Evolutionary conservation across 2,113 vertebrate genomes (phyloP).

Genomic region (Nyctibius bracteatus): DNA sequence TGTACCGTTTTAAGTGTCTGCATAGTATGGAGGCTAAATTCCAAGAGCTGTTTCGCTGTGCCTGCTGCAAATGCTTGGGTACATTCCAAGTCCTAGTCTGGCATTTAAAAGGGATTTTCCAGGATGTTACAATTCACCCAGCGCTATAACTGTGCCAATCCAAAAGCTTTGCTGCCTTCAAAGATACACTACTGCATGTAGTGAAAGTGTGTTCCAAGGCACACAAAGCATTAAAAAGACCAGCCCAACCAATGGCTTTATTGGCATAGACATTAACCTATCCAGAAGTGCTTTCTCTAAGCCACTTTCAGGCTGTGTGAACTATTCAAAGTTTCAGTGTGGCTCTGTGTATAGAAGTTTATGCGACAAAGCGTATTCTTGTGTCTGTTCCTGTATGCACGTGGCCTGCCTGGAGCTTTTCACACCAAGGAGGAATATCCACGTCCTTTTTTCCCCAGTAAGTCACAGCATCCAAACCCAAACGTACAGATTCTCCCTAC

Average conservation of each 20-base stretch:
- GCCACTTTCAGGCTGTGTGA: background rate
- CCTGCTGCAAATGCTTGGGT: slow-evolving; percentile 46
- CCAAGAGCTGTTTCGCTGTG: slow-evolving; percentile 50
- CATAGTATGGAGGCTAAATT: background rate
- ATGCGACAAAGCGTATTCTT: background rate
- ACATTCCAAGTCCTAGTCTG: slow-evolving; percentile 43
- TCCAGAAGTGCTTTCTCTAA: background rate
- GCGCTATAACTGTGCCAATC: slow-evolving; percentile 23
- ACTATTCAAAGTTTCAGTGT: background rate
- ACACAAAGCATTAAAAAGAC: background rate
- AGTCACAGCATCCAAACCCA: background rate
- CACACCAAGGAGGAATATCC: background rate
- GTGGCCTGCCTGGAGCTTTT: background rate
- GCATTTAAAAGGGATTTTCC: slow-evolving; percentile 64
- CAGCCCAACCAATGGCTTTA: background rate
- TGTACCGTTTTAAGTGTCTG: background rate
- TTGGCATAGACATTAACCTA: background rate
- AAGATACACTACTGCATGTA: background rate
- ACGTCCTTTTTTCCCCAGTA: background rate
- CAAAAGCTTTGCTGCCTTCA: slow-evolving; percentile 41
- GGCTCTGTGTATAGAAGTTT: background rate
- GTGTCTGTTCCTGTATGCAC: background rate
- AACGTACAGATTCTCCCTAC: background rate
- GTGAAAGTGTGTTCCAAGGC: slow-evolving; percentile 6
- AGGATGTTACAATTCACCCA: slow-evolving; percentile 49